These are phyloP conservation scores for Buceros bicornis DNA, from an alignment of 2,797 vertebrate species.

Conservation along the genomic window DNA sequence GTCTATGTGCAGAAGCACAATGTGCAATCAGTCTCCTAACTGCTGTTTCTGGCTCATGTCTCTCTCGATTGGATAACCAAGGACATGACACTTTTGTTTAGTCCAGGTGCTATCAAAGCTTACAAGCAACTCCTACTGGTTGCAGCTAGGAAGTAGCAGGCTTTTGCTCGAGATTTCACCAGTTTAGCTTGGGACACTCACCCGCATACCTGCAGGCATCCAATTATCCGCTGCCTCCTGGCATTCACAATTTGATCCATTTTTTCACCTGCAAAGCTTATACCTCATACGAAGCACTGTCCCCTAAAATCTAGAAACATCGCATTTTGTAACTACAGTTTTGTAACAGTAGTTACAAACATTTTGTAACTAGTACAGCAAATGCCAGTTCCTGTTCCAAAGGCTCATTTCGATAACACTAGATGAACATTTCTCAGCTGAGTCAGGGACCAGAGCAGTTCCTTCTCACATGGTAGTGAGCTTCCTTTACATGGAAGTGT, in stretches of 20 bases:
- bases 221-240: neutral
- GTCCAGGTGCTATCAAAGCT: neutral
- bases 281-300: neutral
- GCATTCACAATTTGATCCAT: neutral
- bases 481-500: neutral
- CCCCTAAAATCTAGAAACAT: neutral
- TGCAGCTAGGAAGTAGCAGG: neutral
- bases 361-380: neutral
- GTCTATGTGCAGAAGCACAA: neutral
- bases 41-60: neutral
- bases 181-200: neutral
- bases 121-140: neutral
- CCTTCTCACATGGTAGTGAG: neutral
- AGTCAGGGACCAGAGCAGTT: neutral
- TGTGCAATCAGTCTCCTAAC: neutral
- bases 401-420: neutral
- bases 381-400: neutral
- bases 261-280: neutral
- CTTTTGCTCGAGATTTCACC: neutral
- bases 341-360: too few species aligned
- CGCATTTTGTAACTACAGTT: neutral
- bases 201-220: fast-evolving
- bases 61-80: neutral
- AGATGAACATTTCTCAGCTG: neutral
- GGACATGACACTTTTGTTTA: neutral